Conservation (phyloP, 2,797 vertebrate genomes). For the Sebastes melanostomus region DNA sequence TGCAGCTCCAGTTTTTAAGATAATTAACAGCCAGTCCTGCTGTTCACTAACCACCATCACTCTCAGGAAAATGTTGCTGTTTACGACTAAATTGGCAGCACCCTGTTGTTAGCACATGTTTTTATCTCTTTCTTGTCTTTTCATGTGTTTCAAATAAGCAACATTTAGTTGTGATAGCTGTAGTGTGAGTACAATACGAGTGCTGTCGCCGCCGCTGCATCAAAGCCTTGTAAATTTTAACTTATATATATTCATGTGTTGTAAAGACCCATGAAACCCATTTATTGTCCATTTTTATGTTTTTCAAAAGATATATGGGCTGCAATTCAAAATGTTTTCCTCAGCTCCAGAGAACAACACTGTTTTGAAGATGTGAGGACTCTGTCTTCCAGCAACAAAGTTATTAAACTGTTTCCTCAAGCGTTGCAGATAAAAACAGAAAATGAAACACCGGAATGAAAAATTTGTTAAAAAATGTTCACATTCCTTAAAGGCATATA, state of each 20-base stretch:
- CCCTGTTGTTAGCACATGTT: slow-evolving; percentile 40
- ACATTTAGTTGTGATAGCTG: slow-evolving; percentile 13
- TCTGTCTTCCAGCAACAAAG: slow-evolving; percentile 21
- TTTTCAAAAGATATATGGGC: slow-evolving; percentile 4
- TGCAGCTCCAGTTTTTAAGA: slow-evolving; percentile 13
- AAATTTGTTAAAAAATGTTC: slow-evolving; percentile 18
- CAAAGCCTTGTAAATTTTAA: slow-evolving; percentile 34
- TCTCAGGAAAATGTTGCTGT: slow-evolving; percentile 29
- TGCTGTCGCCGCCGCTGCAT: slow-evolving; percentile 5
- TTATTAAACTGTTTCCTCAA: slow-evolving; percentile 48
- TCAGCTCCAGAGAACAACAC: slow-evolving; percentile 26
- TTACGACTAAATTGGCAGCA: slow-evolving; percentile 38
- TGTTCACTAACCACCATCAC: slow-evolving; percentile 19
- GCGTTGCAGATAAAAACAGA: slow-evolving; percentile 26
- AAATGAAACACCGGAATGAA: slow-evolving; percentile 6
- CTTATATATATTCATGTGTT: slow-evolving; percentile 14
- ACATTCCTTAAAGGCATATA: slow-evolving; percentile 18
- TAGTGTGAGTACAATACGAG: background rate
- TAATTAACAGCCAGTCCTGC: slow-evolving; percentile 37
- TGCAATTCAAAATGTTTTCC: slow-evolving; percentile 27
- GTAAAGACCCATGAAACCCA: slow-evolving; percentile 20
- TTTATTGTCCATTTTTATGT: slow-evolving; percentile 22
- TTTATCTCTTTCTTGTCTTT: slow-evolving; percentile 20
- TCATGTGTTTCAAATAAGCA: slow-evolving; percentile 35
- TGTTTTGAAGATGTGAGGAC: slow-evolving; percentile 24